Conservation (phyloP, 2,888 invertebrate genomes). For the Drosophila histrio region DNA sequence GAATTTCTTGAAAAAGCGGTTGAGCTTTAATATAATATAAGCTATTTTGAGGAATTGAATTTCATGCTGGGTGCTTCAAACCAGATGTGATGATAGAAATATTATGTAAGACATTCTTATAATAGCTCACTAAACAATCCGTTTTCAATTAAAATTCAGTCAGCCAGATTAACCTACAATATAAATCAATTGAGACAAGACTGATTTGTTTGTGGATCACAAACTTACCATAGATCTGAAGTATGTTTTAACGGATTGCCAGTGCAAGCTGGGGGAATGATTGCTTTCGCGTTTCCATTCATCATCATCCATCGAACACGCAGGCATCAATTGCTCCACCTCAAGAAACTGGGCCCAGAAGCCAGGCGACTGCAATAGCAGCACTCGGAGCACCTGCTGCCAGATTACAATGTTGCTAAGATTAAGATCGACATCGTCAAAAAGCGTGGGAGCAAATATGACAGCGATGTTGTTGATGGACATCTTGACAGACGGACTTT, state of each 20-base stretch:
- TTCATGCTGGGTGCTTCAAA: neutral
- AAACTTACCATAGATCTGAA: conserved; percentile 67
- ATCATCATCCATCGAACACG: conserved; percentile 35
- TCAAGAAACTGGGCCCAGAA: conserved; percentile 66
- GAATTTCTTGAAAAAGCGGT: neutral
- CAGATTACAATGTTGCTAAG: conserved; percentile 58
- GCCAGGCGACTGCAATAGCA: conserved; percentile 42
- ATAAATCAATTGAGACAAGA: neutral
- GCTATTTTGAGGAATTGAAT: neutral
- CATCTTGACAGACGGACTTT: conserved; percentile 62
- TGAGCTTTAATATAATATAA: neutral
- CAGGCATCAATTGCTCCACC: conserved; percentile 46
- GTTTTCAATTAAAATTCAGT: conserved; percentile 1
- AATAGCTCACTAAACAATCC: too few species aligned
- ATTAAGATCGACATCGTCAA: conserved; percentile 60
- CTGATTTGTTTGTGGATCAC: neutral
- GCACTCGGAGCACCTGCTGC: conserved; percentile 55
- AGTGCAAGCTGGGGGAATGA: conserved; percentile 45
- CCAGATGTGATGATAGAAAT: neutral
- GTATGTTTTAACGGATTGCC: conserved; percentile 62
- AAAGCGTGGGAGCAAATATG: conserved; percentile 65
- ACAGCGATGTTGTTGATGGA: conserved; percentile 59
- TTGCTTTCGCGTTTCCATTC: conserved; percentile 46
- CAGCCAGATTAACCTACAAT: conserved; percentile 52
- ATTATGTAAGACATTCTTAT: neutral